Evolutionary conservation across 2,888 invertebrate species (phyloP).

Genomic region (Uloborus plumipes): DNA sequence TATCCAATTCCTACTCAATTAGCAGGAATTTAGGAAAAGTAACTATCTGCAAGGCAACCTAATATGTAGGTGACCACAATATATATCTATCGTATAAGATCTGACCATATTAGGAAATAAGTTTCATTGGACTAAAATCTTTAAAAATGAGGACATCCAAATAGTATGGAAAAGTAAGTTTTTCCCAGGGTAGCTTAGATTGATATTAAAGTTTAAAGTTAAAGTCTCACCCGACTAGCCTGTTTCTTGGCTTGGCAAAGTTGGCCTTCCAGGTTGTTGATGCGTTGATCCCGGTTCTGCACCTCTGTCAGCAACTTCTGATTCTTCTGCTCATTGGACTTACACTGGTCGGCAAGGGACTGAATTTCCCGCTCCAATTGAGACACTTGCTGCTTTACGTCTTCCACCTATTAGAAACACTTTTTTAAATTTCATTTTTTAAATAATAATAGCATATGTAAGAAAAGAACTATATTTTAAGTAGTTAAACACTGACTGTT

Average conservation of each 20-base stretch:
- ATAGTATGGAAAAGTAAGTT: too few relatives aligned
- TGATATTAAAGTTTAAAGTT: too few relatives aligned
- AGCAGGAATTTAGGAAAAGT: too few relatives aligned
- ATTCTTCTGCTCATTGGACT: constrained; percentile 40
- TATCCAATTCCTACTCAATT: too few relatives aligned
- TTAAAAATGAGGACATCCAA: too few relatives aligned
- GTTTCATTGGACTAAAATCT: too few relatives aligned
- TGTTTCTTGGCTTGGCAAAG: constrained; percentile 45
- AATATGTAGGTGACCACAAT: too few relatives aligned
- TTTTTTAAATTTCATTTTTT: background rate
- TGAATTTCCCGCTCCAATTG: constrained; percentile 30
- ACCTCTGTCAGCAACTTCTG: constrained; percentile 44
- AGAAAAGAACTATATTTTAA: background rate
- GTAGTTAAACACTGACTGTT: too few relatives aligned
- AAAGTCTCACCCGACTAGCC: constrained; percentile 30
- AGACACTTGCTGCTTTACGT: constrained; percentile 31
- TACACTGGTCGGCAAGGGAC: constrained; percentile 22
- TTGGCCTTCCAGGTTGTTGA: constrained; percentile 28
- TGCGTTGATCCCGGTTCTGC: constrained; percentile 36
- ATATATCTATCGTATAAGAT: too few relatives aligned
- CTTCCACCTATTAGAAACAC: constrained; percentile 29
- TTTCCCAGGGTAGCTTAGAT: too few relatives aligned
- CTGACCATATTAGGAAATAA: too few relatives aligned
- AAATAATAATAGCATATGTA: background rate
- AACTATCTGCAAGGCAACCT: too few relatives aligned